Base-by-base conservation (phyloP, 2,888 invertebrate genomes). In the Cylindroiulus punctatus region DNA sequence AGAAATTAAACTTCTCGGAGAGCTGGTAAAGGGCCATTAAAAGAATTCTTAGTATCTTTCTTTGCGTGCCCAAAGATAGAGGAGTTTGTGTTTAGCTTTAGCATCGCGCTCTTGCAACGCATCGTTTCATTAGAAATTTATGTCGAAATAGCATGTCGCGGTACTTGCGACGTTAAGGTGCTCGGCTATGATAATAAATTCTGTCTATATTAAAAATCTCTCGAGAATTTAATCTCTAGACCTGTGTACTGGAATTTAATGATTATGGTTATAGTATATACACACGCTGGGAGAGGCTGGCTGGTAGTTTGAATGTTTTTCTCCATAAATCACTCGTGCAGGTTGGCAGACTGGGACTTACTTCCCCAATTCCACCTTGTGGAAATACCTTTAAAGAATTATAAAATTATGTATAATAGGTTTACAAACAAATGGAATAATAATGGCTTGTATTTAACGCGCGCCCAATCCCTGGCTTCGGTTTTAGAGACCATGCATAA, bases 111-210 rank as follows among this genome's bases (percentile, higher is more conserved):
- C n/a, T 8, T 57, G 57, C 57, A 57, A 57, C 57, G 57, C 57
- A 19, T 22, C 57, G 57, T 57, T 57, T 57, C 57, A 57, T 57
- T 57, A 57, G n/a, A 57, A 57, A 57, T 57, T 57, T 57, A 57
- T 57, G 57, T 57, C n/a, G 57, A 57, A 57, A 57, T 57, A n/a
- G 57, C 57, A 57, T 57, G 57, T 57, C 57, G 57, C 57, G 57
- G 57, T 57, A 22, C n/a, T 57, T 57, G 19, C 57, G 57, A 57
- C 57, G 57, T 57, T 57, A 57, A 57, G 57, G 57, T 19, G 57
- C 19, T 57, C 57, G 57, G 57, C 57, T 57, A 57, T 57, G 57
- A 57, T 57, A 57, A 57, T 57, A 57, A 57, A 57, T 57, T 57
- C 57, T n/a, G 57, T 57, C 57, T 57, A 57, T 57, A 57, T 57